Percentiles rank a stretch among this genome's conserved stretches.
phyloP scores from a whole-genome alignment of 2,797 vertebrate genomes.

The Brachymystax lenok region DNA sequence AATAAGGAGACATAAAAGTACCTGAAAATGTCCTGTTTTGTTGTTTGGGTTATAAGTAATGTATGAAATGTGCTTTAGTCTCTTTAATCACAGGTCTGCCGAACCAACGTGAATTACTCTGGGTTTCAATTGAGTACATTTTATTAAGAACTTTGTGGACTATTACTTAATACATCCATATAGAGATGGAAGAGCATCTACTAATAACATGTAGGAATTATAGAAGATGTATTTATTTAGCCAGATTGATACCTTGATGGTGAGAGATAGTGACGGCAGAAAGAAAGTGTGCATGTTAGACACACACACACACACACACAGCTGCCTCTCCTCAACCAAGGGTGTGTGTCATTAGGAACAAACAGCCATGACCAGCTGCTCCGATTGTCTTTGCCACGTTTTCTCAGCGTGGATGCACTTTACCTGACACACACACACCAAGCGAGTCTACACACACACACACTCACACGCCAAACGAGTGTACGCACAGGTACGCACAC shows the following conservation, averaged over 20 bases:
- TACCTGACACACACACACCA: constrained; percentile 2
- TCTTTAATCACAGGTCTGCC: not conserved
- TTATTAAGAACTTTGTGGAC: constrained; percentile 2
- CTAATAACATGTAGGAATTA: not conserved
- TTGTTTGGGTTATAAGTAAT: not conserved
- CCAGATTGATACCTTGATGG: not conserved
- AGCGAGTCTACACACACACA: no score
- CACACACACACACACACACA: not conserved
- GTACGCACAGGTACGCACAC: not conserved
- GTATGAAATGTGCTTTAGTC: not conserved
- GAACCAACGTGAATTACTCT: not conserved
- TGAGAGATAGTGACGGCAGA: not conserved
- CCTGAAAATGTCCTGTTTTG: constrained; percentile 19
- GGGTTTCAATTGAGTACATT: not conserved
- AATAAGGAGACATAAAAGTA: constrained; percentile 24
- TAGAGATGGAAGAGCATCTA: constrained; percentile 9
- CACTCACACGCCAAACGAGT: no score
- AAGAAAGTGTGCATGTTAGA: not conserved
- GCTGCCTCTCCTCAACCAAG: constrained; percentile 3
- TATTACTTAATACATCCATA: not conserved
- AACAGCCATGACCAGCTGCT: constrained; percentile 13
- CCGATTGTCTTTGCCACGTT: constrained; percentile 21
- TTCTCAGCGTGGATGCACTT: constrained; percentile 17
- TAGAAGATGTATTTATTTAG: not conserved
- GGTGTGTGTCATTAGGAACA: constrained; percentile 13